A percentile compares a stretch with the other conserved stretches of the same genome.
Conservation (phyloP, 1,140 invertebrate species). For the Hylaeus anthracinus region DNA sequence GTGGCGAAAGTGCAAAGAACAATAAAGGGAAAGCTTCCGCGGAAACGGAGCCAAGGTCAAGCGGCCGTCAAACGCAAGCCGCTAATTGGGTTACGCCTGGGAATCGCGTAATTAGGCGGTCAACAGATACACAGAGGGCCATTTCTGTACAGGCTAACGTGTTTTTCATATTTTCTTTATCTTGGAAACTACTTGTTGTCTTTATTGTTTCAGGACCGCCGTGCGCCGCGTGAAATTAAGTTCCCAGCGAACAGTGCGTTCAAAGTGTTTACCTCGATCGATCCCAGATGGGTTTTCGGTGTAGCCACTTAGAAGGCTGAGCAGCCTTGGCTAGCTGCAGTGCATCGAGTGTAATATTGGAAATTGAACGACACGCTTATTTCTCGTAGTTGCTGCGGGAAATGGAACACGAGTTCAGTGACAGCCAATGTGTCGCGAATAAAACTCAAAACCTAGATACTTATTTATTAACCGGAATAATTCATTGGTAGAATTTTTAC, state of each 20-base stretch:
- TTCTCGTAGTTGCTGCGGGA: too few species aligned
- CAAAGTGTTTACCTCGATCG: conserved; percentile 5
- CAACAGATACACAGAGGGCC: too few species aligned
- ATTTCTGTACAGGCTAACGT: too few species aligned
- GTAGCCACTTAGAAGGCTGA: neutral
- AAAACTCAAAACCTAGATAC: too few species aligned
- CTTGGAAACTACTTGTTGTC: too few species aligned
- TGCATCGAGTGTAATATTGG: neutral
- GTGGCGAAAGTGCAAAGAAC: conserved; percentile 4
- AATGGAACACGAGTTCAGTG: too few species aligned
- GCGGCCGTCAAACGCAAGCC: conserved; percentile 4
- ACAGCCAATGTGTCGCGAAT: too few species aligned
- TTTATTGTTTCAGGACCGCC: too few species aligned
- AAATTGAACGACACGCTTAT: too few species aligned
- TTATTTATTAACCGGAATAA: too few species aligned
- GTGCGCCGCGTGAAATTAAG: neutral
- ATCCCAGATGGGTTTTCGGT: conserved; percentile 6
- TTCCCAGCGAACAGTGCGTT: neutral
- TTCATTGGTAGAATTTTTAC: too few species aligned
- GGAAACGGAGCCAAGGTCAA: conserved; percentile 2
- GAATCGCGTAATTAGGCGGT: neutral
- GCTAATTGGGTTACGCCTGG: neutral
- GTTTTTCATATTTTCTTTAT: too few species aligned
- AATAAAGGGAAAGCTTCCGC: neutral
- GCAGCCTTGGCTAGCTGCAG: neutral